Evolutionary conservation across 2,113 vertebrate genomes (phyloP).

Genomic region (Scolopax mira): DNA sequence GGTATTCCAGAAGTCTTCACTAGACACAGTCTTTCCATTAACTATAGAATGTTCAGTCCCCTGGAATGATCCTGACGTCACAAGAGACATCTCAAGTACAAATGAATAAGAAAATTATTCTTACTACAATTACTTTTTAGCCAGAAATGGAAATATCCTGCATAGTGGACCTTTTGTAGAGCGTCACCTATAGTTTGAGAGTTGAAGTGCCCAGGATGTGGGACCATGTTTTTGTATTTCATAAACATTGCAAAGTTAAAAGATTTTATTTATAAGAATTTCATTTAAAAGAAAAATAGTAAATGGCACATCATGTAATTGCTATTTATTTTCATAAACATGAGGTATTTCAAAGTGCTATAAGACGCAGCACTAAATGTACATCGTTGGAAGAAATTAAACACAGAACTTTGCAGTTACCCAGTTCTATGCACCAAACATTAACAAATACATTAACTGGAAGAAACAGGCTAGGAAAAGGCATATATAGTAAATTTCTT

Average conservation of each 20-base stretch:
- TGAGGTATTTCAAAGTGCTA: constrained; percentile 99
- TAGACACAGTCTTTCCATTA: background rate
- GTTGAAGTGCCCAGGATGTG: background rate
- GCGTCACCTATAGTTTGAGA: background rate
- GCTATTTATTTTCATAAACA: constrained; percentile 99
- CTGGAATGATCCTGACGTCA: background rate
- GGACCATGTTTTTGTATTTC: background rate
- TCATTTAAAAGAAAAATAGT: constrained; percentile 48
- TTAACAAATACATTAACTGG: constrained; percentile 98
- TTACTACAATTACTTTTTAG: background rate
- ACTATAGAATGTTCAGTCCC: background rate
- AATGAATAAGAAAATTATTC: background rate
- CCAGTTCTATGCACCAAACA: constrained; percentile 99
- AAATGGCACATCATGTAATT: constrained; percentile 74
- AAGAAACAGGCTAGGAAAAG: constrained; percentile 89
- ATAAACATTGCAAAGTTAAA: background rate
- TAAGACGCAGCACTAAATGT: constrained; percentile 99
- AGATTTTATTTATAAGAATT: background rate
- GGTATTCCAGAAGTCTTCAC: background rate
- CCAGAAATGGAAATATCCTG: background rate
- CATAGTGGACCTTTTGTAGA: background rate
- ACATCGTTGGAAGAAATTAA: constrained; percentile 88
- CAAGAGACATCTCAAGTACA: background rate
- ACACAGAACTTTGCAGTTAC: constrained; percentile 93
- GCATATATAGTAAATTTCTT: constrained; percentile 96